Evolutionary conservation across 2,113 vertebrate species (phyloP).

Genomic region (Promerops cafer): DNA sequence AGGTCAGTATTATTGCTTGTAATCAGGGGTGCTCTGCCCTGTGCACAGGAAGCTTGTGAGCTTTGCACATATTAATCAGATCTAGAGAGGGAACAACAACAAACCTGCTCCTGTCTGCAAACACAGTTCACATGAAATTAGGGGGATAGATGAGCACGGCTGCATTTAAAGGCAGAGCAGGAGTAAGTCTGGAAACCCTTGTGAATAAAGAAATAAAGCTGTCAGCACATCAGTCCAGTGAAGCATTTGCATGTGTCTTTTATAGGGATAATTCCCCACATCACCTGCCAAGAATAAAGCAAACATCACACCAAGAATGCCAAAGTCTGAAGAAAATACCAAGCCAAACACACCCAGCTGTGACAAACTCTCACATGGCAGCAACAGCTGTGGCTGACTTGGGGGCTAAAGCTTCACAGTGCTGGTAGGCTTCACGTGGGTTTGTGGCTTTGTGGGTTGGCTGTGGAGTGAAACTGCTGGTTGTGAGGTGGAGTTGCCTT

Average conservation of each 20-base stretch:
- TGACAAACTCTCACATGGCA: background rate
- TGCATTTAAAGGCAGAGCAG: background rate
- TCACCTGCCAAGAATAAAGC: background rate
- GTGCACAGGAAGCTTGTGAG: background rate
- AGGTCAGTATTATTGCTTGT: background rate
- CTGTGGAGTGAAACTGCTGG: background rate
- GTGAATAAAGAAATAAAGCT: background rate
- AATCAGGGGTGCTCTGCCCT: background rate
- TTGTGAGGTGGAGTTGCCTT: background rate
- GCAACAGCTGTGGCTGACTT: background rate
- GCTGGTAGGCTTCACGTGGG: background rate
- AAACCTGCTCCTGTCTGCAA: background rate
- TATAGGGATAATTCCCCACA: background rate
- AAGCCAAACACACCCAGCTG: background rate
- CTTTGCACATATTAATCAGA: background rate
- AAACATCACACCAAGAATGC: background rate
- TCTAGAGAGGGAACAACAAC: background rate
- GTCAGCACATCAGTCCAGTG: background rate
- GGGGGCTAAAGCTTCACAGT: background rate
- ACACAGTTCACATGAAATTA: background rate
- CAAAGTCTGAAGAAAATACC: background rate
- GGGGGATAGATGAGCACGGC: background rate
- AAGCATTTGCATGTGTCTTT: background rate
- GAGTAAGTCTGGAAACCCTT: background rate
- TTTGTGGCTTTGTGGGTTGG: background rate